Conservation (phyloP, 1,140 invertebrate species). For the Drosophila orosa region DNA sequence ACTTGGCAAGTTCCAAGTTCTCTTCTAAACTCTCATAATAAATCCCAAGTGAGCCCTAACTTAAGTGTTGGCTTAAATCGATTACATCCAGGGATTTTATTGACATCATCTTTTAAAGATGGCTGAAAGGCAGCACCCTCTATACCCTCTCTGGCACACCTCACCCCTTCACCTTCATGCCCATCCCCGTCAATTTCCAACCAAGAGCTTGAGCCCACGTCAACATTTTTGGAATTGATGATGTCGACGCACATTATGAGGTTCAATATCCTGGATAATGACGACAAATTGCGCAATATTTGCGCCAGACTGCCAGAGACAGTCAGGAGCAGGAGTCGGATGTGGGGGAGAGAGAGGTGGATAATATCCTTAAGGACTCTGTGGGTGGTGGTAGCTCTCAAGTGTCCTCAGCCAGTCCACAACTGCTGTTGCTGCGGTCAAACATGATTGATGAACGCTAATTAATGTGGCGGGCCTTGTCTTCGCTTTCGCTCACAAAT, state of each 20-base stretch:
- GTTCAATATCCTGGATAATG: slow-evolving; percentile 82
- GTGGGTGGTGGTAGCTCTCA: slow-evolving; percentile 21
- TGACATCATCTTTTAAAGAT: slow-evolving; percentile 30
- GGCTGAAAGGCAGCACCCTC: neutral
- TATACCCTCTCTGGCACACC: neutral
- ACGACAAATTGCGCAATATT: slow-evolving; percentile 83
- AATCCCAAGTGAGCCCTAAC: slow-evolving; percentile 1
- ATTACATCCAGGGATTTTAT: slow-evolving; percentile 1
- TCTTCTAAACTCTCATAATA: neutral
- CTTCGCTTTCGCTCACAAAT: slow-evolving; percentile 40
- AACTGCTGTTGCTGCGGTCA: slow-evolving; percentile 58
- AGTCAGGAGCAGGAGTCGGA: neutral
- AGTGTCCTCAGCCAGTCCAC: slow-evolving; percentile 52
- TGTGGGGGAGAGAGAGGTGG: too few relatives aligned
- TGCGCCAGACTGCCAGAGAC: slow-evolving; percentile 44
- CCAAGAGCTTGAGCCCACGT: slow-evolving; percentile 23
- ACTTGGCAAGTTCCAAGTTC: too few relatives aligned
- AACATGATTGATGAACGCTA: slow-evolving; percentile 82
- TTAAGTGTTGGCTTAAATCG: slow-evolving; percentile 19
- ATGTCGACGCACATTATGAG: slow-evolving; percentile 76
- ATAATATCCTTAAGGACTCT: slow-evolving; percentile 8
- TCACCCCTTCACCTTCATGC: neutral
- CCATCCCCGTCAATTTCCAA: slow-evolving; percentile 1
- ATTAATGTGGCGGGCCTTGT: slow-evolving; percentile 66
- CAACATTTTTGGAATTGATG: slow-evolving; percentile 77